Percentiles rank a stretch among this genome's conserved stretches.
phyloP scores from a whole-genome alignment of 2,888 invertebrate genomes.

The Parelbella ahira region DNA sequence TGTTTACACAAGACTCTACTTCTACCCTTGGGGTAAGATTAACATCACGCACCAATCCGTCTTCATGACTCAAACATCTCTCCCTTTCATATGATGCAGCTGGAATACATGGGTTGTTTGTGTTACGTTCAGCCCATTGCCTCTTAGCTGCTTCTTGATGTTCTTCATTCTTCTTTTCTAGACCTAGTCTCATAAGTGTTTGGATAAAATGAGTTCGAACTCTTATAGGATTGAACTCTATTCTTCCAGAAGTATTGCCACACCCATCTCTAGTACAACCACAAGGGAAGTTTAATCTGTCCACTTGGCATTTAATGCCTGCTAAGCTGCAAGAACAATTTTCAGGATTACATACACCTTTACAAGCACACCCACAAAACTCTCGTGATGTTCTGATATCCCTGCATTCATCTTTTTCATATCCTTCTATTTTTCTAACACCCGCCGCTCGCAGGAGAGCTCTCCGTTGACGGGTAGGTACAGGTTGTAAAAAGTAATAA shows the following conservation, averaged over 20 bases:
- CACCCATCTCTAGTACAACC: conserved; percentile 97
- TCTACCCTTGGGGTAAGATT: conserved; percentile 78
- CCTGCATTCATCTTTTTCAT: conserved; percentile 96
- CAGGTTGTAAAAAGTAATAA: conserved; percentile 95
- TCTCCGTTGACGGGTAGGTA: conserved; percentile 94
- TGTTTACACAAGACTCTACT: conserved; percentile 83
- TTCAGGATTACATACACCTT: conserved; percentile 96
- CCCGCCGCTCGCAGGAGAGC: conserved; percentile 95
- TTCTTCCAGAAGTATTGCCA: conserved; percentile 93
- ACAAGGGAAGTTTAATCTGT: conserved; percentile 97
- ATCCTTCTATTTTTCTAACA: conserved; percentile 94
- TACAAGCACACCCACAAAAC: conserved; percentile 95
- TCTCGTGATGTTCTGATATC: conserved; percentile 95
- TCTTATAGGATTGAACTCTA: conserved; percentile 97
- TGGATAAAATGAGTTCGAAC: conserved; percentile 98
- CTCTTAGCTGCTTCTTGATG: conserved; percentile 66
- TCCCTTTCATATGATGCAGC: conserved; percentile 61
- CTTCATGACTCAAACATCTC: conserved; percentile 57
- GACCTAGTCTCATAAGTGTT: conserved; percentile 94
- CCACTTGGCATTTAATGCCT: conserved; percentile 98
- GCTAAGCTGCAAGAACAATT: conserved; percentile 96
- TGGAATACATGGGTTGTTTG: conserved; percentile 48
- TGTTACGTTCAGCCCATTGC: conserved; percentile 65
- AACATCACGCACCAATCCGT: conserved; percentile 75
- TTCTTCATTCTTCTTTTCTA: conserved; percentile 91